phyloP scores from a whole-genome alignment of 2,888 invertebrate genomes.

The Acronicta alni region DNA sequence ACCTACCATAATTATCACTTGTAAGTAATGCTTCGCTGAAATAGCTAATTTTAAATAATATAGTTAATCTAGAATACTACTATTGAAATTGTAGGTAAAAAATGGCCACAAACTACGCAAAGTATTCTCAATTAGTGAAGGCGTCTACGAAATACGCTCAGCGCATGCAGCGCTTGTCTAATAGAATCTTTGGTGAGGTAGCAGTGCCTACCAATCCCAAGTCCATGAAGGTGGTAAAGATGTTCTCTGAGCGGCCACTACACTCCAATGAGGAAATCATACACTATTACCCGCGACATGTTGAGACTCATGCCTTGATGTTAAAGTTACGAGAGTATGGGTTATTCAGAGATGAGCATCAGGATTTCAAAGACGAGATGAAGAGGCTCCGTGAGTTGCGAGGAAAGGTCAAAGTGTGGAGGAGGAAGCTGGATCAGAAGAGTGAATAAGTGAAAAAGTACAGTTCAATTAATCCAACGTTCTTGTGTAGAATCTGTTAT shows the following conservation, averaged over 20 bases:
- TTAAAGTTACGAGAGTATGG: constrained; percentile 93
- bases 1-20: too few relatives aligned
- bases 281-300: constrained; percentile 96
- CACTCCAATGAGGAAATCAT: constrained; percentile 92
- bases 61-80: too few relatives aligned
- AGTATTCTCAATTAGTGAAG: constrained; percentile 92
- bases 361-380: constrained; percentile 97
- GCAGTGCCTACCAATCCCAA: constrained; percentile 92
- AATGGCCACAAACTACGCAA: constrained; percentile 91
- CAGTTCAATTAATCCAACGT: neutral
- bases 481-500: too few relatives aligned
- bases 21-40: too few relatives aligned
- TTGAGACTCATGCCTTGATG: constrained; percentile 93
- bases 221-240: constrained; percentile 94
- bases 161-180: constrained; percentile 95
- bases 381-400: constrained; percentile 92
- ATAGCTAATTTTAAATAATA: too few relatives aligned
- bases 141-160: constrained; percentile 94
- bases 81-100: constrained; percentile 44
- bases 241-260: constrained; percentile 93
- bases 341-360: constrained; percentile 95
- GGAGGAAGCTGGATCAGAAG: constrained; percentile 81
- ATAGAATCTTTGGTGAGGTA: constrained; percentile 96
- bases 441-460: constrained; percentile 68
- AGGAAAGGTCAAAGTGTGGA: constrained; percentile 92